phyloP scores from a whole-genome alignment of 2,888 invertebrate species.

The Saturnia japonica region DNA sequence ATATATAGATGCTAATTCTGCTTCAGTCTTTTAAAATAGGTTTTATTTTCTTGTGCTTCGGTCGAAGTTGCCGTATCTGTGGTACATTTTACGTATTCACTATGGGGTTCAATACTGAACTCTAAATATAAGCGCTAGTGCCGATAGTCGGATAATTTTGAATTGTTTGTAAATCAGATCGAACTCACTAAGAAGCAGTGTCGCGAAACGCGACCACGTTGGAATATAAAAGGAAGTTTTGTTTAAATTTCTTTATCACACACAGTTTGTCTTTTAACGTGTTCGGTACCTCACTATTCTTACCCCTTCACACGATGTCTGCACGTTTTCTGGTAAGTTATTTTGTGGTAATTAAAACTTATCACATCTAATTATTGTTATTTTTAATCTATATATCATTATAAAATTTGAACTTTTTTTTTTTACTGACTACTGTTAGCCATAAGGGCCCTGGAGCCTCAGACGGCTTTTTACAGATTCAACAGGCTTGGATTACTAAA shows the following conservation, averaged over 20 bases:
- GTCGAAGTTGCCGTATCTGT: constrained; percentile 1
- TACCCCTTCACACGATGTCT: constrained; percentile 64
- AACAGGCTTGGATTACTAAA: too few relatives aligned
- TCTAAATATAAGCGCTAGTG: constrained; percentile 39
- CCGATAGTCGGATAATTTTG: constrained; percentile 36
- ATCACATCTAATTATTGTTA: neutral
- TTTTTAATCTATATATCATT: too few relatives aligned
- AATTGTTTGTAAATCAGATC: constrained; percentile 40
- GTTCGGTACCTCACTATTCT: constrained; percentile 59
- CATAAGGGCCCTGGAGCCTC: too few relatives aligned
- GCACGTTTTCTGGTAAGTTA: constrained; percentile 77
- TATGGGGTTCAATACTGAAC: constrained; percentile 27
- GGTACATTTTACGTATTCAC: neutral
- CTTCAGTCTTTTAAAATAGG: neutral
- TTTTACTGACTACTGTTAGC: too few relatives aligned
- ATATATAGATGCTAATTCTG: neutral
- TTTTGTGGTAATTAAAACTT: neutral
- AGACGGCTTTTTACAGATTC: too few relatives aligned
- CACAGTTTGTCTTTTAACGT: constrained; percentile 61
- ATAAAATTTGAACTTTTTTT: too few relatives aligned
- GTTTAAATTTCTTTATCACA: constrained; percentile 79
- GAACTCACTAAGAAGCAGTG: constrained; percentile 65
- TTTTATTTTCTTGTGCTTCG: neutral
- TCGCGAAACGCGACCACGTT: constrained; percentile 80
- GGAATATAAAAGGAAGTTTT: constrained; percentile 80